Conservation (phyloP, 2,797 vertebrate genomes). For the Pogoniulus pusillus region DNA sequence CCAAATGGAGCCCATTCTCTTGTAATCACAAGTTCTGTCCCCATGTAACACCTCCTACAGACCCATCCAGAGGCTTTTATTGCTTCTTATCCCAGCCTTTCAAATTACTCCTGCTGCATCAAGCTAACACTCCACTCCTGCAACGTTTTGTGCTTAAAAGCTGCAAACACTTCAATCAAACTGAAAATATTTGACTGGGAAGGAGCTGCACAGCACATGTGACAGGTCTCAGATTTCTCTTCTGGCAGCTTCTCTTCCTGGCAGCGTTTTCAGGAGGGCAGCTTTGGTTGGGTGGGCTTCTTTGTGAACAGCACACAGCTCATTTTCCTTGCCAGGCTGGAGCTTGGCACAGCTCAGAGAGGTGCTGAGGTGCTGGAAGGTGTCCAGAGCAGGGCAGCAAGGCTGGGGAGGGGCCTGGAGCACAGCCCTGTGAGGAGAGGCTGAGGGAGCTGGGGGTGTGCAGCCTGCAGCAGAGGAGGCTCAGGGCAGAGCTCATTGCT, state of each 20-base stretch:
- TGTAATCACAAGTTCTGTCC: neutral
- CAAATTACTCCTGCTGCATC: neutral
- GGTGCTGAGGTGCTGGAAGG: neutral
- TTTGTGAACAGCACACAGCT: neutral
- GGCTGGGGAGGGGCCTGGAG: too few species aligned
- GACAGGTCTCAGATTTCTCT: neutral
- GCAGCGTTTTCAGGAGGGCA: neutral
- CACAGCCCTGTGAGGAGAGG: too few species aligned
- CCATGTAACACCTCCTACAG: neutral
- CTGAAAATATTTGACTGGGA: neutral
- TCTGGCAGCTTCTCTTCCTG: neutral
- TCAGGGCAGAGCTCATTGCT: too few species aligned
- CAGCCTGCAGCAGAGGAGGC: too few species aligned
- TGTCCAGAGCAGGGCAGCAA: too few species aligned
- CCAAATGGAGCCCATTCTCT: neutral
- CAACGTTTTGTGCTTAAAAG: neutral
- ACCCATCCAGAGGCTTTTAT: neutral
- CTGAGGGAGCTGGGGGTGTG: too few species aligned
- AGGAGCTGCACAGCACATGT: neutral
- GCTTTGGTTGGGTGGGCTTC: neutral
- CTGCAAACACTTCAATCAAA: neutral
- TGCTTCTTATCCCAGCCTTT: neutral
- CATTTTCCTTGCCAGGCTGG: neutral
- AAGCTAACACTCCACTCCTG: neutral
- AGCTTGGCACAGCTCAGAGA: neutral